Base-by-base conservation (phyloP, 1,140 invertebrate species). In the Polypedilum pembai region DNA sequence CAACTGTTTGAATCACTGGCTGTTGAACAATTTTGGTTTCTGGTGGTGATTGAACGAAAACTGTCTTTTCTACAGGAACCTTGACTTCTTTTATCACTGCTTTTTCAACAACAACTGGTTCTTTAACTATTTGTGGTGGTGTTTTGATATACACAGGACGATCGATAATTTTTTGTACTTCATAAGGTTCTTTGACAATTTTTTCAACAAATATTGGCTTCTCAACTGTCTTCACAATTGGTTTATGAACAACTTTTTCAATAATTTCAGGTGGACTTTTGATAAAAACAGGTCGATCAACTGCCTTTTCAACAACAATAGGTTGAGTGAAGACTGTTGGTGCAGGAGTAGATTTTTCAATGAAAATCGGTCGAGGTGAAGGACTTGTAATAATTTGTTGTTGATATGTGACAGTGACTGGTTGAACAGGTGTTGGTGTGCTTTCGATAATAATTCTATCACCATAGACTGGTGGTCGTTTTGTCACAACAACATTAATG, bases 21-120 rank as follows among this genome's bases (percentile, higher is more conserved):
- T 74, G 73, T 10, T 20, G 40, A 5, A 21, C 65, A 69, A 69
- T 21, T 69, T 69, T 69, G 1, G 24, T 63, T 66, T 74, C 74
- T 45, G 24, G 17, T 7, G 80, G 76, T n/a, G 82, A 75, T 1
- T 82, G 82, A 66, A 82, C 83, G 18, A 81, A 24, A 1, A 83
- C 80, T 75, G 81, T 81, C n/a, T 81, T 79, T 76, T 83, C 82
- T 17, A 82, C 78, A 7, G 82, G 82, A 69, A 75, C 74, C 5
- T n/a, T 17, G 33, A 82, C 79, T 74, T 80, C n/a, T 78, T 73
- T 12, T 80, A 82, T 74, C 82, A 83, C 45, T n/a, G 82, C 82
- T 17, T 83, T 78, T 3, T 82, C 79, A 7, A 83, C 76, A 45
- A 76, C 80, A 45, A 80, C 82, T 74, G 79, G 78, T 3, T 82